phyloP scores from a whole-genome alignment of 2,797 vertebrate species.

The Acipenser transmontanus region DNA sequence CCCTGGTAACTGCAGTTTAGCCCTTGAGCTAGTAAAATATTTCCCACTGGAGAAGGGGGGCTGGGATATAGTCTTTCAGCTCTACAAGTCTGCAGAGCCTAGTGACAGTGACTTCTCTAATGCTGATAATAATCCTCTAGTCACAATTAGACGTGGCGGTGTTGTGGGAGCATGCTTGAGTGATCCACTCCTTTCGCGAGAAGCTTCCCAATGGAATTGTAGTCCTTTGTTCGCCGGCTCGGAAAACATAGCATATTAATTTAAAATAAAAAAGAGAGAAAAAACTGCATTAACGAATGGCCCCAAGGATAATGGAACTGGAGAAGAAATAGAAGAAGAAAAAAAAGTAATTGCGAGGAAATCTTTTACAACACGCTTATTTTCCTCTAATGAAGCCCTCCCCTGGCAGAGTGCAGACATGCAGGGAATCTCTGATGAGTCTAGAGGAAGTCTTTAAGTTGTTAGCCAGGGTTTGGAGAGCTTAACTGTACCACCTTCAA shows the following conservation, averaged over 20 bases:
- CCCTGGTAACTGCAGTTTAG: neutral
- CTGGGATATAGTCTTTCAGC: constrained; percentile 7
- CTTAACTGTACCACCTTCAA: constrained; percentile 28
- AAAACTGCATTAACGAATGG: constrained; percentile 44
- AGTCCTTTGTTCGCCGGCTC: constrained; percentile 47
- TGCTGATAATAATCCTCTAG: constrained; percentile 47
- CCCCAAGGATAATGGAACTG: constrained; percentile 44
- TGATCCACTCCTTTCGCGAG: constrained; percentile 59
- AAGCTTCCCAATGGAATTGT: constrained; percentile 50
- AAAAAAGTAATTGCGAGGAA: constrained; percentile 51
- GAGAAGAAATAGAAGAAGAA: constrained; percentile 23
- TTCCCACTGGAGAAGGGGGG: neutral
- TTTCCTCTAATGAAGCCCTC: constrained; percentile 65
- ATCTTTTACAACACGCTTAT: constrained; percentile 63
- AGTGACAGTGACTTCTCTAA: constrained; percentile 36
- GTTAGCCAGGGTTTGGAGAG: constrained; percentile 37
- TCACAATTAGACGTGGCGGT: constrained; percentile 52
- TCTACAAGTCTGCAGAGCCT: constrained; percentile 27
- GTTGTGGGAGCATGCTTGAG: constrained; percentile 49
- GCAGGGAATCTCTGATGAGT: constrained; percentile 54
- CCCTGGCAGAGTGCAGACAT: constrained; percentile 36
- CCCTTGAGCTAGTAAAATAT: neutral
- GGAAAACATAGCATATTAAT: constrained; percentile 55
- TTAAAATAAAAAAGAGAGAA: constrained; percentile 33
- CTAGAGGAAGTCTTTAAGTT: constrained; percentile 37